These are phyloP conservation scores for Tragelaphus eurycerus DNA, from an alignment of 2,797 vertebrate genomes.

Conservation along the genomic window DNA sequence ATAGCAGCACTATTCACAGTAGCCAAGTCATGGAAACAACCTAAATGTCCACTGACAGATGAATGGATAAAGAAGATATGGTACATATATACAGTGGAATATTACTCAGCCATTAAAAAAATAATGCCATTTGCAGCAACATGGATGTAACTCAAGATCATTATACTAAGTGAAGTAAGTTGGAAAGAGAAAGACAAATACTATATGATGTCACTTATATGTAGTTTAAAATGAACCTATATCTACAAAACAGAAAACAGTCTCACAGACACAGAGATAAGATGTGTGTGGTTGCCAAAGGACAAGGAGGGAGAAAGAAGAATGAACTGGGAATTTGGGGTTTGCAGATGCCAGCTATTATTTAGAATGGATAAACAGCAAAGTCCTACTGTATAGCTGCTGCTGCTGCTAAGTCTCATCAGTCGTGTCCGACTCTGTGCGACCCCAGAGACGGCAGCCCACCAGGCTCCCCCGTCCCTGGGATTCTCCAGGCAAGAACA, in stretches of 20 bases:
- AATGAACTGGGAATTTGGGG: not conserved
- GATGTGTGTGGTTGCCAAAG: not conserved
- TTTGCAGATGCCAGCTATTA: not conserved
- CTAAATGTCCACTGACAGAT: not conserved
- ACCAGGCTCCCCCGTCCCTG: not conserved
- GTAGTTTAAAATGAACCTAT: not conserved
- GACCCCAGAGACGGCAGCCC: not conserved
- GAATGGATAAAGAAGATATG: not conserved
- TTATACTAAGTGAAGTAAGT: not conserved
- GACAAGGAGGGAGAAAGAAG: not conserved
- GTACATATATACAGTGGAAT: not conserved
- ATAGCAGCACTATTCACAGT: not conserved
- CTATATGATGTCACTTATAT: not conserved
- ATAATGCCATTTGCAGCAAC: not conserved
- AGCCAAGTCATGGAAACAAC: not conserved
- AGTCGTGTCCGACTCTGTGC: rapidly evolving
- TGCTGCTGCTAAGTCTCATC: not conserved
- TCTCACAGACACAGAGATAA: not conserved
- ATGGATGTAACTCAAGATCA: not conserved
- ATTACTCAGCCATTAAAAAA: not conserved
- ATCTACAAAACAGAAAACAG: not conserved
- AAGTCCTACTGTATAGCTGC: not conserved
- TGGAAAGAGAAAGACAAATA: not conserved
- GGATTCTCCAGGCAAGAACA: not conserved
- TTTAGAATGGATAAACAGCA: not conserved